These are phyloP conservation scores for Sciurus vulgaris DNA, from an alignment of 2,797 vertebrate genomes.

Conservation along the genomic window DNA sequence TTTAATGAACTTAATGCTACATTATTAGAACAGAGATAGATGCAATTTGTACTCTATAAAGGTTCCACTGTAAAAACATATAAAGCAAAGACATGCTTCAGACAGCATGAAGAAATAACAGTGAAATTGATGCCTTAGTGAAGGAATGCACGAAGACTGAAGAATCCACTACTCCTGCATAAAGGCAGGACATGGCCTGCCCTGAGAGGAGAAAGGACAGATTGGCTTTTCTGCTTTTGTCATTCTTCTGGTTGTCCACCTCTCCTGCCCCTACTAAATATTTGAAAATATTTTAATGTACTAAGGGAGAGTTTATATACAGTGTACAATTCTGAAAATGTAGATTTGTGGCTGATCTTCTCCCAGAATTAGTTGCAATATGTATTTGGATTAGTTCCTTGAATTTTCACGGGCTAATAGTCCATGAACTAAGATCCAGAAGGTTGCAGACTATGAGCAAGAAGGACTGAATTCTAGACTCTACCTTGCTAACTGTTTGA, in stretches of 20 bases:
- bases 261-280: not conserved
- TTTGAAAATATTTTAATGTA: slow-evolving; percentile 43
- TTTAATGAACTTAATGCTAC: not conserved
- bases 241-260: not conserved
- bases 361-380: not conserved
- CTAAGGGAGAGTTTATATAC: slow-evolving; percentile 22
- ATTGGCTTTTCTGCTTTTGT: not conserved
- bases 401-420: not conserved
- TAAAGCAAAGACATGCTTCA: slow-evolving; percentile 15
- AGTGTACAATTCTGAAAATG: slow-evolving; percentile 24
- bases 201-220: not conserved
- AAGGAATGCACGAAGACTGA: not conserved
- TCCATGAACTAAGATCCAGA: not conserved
- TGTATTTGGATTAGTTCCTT: slow-evolving; percentile 49
- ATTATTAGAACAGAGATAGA: slow-evolving; percentile 16
- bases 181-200: not conserved
- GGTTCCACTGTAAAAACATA: not conserved
- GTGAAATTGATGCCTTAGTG: not conserved
- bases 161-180: not conserved
- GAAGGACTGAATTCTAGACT: slow-evolving; percentile 54
- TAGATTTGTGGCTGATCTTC: not conserved
- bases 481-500: not conserved
- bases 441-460: not conserved
- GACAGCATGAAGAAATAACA: not conserved
- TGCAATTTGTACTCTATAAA: not conserved